These are phyloP conservation scores for Invenusta paracnida DNA, from an alignment of 2,888 invertebrate genomes.

Conservation along the genomic window DNA sequence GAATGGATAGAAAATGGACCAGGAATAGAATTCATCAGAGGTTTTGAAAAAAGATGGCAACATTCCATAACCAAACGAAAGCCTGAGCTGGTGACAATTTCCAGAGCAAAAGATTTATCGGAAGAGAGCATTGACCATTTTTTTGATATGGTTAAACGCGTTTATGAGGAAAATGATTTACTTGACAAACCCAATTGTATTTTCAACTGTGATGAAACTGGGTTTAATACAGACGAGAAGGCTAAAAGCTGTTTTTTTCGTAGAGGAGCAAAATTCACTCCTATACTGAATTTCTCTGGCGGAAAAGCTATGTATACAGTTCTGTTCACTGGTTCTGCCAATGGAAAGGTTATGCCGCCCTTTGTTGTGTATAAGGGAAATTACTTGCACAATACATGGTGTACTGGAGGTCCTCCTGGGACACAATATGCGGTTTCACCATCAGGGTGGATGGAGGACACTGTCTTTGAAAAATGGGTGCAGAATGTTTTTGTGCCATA, in stretches of 20 bases:
- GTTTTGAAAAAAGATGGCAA: neutral
- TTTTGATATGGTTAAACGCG: neutral
- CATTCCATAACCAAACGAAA: neutral
- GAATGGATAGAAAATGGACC: neutral
- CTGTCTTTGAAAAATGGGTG: neutral
- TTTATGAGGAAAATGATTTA: neutral
- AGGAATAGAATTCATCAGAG: neutral
- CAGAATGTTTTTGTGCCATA: neutral
- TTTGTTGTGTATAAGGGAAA: neutral
- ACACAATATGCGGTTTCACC: neutral
- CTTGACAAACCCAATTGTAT: neutral
- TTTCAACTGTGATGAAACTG: neutral
- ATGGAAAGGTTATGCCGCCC: neutral
- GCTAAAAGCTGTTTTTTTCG: neutral
- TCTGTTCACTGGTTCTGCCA: neutral
- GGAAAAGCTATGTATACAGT: neutral
- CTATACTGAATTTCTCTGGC: neutral
- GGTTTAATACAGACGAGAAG: neutral
- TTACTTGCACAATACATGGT: neutral
- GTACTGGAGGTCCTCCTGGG: neutral
- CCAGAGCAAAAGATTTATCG: neutral
- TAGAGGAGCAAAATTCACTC: neutral
- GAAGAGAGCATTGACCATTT: neutral
- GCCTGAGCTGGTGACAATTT: neutral
- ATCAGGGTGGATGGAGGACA: neutral